These are phyloP conservation scores for Chamaetylas fuelleborni DNA, from an alignment of 2,113 vertebrate genomes.

Conservation along the genomic window DNA sequence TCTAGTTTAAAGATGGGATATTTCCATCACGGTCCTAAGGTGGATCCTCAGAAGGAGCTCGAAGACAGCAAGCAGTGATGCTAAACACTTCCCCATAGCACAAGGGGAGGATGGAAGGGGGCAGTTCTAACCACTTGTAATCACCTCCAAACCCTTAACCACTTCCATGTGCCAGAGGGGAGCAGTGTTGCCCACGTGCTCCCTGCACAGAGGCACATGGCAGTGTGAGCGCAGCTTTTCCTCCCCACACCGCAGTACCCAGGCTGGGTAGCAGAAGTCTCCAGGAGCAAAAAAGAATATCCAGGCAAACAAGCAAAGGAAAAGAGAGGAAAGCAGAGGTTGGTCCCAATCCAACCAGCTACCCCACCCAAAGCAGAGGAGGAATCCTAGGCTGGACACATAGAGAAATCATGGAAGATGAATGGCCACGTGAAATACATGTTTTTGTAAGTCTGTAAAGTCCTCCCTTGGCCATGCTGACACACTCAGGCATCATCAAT, in stretches of 20 bases:
- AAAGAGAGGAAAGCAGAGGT: background rate
- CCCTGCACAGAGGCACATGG: background rate
- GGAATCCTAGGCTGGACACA: constrained; percentile 11
- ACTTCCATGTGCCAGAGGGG: background rate
- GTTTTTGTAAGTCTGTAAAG: constrained; percentile 1
- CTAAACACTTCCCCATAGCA: background rate
- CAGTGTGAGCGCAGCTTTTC: accelerated
- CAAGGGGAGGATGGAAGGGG: background rate
- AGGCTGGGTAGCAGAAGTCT: background rate
- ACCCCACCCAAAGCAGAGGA: constrained; percentile 1
- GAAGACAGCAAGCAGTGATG: background rate
- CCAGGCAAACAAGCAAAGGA: background rate
- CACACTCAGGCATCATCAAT: constrained; percentile 79
- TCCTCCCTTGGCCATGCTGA: background rate
- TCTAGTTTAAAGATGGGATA: background rate
- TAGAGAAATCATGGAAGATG: constrained; percentile 7
- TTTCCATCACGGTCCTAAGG: background rate
- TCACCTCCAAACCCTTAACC: background rate
- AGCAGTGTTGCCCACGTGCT: accelerated
- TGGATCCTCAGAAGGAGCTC: background rate
- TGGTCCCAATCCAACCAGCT: constrained; percentile 1
- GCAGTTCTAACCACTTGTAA: background rate
- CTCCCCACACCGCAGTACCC: background rate
- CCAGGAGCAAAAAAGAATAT: background rate
- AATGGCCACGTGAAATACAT: background rate